Evolutionary conservation across 2,113 vertebrate species (phyloP), one percentile per base, ranked within the genome.

Genomic region (Cottus gobio): DNA sequence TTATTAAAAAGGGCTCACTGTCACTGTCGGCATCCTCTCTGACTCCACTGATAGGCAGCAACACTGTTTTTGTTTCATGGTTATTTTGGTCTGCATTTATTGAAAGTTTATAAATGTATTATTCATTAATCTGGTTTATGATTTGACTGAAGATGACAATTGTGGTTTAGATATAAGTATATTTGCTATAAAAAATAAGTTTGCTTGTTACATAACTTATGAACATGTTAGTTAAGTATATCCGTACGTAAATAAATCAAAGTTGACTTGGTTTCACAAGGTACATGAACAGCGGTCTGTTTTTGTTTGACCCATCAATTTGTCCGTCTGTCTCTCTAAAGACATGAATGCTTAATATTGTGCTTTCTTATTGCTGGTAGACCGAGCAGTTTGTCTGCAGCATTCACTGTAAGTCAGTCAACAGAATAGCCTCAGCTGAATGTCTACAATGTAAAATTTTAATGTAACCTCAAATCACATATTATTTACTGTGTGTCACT

Each of bases 381-480:
- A 57, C 12, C 0, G 37, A 75, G 57, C 3, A 31, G 22, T 79
- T 82, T 79, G 50, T 56, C 31, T 65, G 48, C n/a, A 26, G 15
- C 31, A 73, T 52, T 85, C 39, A 76, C 26, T 63, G 22, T 24
- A 73, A 72, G 36, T 74, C 68, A 69, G 30, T 64, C 66, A 75
- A 22, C 34, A 68, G 72, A 76, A 68, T 3, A 24, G 44, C 26
- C 2, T 75, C 77, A 82, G 71, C 71, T 77, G 75, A 82, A 82
- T 70, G 70, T 90, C 83, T 62, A 73, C 71, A 79, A 69, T 78
- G 66, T 71, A 54, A 85, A 83, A 89, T 82, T 58, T 56, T 82
- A 88, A 82, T 80, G 69, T 28, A 67, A 72, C 30, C 37, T 79
- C 69, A 84, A 79, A 87, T 84, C 62, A 67, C 39, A 64, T 31